Evolutionary conservation across 2,797 vertebrate genomes (phyloP).

Genomic region (Onychomys leucogaster): DNA sequence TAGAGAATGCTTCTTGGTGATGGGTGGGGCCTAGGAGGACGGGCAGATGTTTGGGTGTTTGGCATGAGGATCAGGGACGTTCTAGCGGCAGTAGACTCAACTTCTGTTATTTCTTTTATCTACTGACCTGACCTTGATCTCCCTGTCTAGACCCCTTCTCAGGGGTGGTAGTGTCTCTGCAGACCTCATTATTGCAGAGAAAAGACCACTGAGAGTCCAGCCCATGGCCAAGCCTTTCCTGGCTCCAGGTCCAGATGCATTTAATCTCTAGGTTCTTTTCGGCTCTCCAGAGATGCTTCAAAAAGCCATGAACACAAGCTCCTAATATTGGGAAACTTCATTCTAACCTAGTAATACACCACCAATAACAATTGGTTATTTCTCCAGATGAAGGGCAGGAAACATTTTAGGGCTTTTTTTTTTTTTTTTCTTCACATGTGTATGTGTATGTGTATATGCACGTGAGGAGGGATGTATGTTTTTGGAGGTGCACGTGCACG

Average conservation of each 20-base stretch:
- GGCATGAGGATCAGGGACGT: neutral
- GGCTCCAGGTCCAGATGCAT: neutral
- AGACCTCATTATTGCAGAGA: neutral
- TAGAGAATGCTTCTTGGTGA: neutral
- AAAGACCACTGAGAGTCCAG: neutral
- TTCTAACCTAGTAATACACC: neutral
- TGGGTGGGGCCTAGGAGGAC: neutral
- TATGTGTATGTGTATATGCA: neutral
- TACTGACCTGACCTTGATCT: neutral
- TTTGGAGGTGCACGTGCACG: neutral
- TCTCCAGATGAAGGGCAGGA: neutral
- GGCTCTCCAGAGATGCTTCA: neutral
- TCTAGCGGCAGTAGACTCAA: neutral
- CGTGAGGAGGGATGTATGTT: neutral
- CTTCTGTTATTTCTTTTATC: neutral
- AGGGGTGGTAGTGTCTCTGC: neutral
- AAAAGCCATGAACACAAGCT: neutral
- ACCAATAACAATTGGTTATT: neutral
- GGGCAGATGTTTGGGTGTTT: constrained; percentile 25
- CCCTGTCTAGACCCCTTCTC: neutral
- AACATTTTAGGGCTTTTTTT: neutral
- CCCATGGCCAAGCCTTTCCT: neutral
- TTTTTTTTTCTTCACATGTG: neutral
- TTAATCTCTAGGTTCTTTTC: neutral
- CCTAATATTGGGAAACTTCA: constrained; percentile 4